phyloP scores from a whole-genome alignment of 2,797 vertebrate genomes.

The Graptemys geographica region DNA sequence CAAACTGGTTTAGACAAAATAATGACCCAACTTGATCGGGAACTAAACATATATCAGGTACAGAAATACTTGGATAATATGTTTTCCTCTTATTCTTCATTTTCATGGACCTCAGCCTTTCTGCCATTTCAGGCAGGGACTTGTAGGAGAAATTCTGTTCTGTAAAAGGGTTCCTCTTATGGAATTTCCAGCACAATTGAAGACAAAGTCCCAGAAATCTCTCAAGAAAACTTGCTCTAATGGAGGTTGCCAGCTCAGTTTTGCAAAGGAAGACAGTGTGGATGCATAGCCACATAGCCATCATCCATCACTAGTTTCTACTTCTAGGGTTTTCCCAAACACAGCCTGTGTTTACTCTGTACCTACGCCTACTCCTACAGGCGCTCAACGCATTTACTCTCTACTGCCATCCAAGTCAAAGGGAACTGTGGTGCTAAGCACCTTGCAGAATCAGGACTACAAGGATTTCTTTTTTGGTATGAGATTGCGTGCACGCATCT shows the following conservation, averaged over 20 bases:
- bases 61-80: background rate
- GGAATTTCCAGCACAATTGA: background rate
- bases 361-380: background rate
- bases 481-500: accelerated
- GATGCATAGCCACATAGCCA: background rate
- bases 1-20: background rate
- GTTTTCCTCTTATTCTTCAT: background rate
- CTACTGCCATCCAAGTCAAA: background rate
- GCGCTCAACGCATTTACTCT: background rate
- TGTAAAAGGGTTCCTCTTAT: background rate
- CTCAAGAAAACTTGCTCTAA: background rate
- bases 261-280: background rate
- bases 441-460: background rate
- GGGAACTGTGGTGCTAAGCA: background rate
- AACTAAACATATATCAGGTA: background rate
- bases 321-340: background rate
- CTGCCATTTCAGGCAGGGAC: background rate
- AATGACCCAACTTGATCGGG: background rate
- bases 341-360: background rate
- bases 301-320: background rate
- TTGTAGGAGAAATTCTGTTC: background rate
- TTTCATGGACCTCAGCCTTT: background rate
- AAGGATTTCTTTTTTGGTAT: background rate
- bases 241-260: background rate
- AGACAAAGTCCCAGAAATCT: background rate